phyloP scores from a whole-genome alignment of 2,797 vertebrate genomes.

The Lerista edwardsae region DNA sequence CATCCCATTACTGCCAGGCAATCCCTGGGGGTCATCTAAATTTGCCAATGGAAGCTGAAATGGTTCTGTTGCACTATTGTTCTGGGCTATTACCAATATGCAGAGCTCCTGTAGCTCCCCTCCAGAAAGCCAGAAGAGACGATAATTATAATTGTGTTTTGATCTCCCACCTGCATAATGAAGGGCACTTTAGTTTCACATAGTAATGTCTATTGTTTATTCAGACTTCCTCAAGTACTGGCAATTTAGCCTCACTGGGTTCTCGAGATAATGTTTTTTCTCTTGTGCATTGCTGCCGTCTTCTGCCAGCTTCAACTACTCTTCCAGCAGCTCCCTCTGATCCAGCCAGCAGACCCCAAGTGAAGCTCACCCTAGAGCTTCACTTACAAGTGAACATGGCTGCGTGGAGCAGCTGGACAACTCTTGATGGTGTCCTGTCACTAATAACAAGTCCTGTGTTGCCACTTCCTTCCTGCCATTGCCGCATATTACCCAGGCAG shows the following conservation, averaged over 20 bases:
- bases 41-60: conserved; percentile 11
- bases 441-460: not conserved
- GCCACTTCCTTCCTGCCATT: not conserved
- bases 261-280: not conserved
- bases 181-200: conserved; percentile 8
- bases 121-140: conserved; percentile 13
- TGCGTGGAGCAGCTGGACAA: no score
- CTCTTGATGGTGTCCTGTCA: no score
- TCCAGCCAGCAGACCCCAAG: not conserved
- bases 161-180: not conserved
- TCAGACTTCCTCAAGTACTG: not conserved
- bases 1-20: not conserved
- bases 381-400: not conserved
- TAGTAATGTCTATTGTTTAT: not conserved
- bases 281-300: not conserved
- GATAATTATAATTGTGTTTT: conserved; percentile 32
- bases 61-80: not conserved
- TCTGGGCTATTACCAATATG: not conserved
- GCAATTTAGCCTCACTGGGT: not conserved
- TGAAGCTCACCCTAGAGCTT: not conserved
- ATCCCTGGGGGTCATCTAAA: not conserved
- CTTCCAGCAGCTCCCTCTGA: not conserved
- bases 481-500: no score
- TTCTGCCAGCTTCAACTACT: not conserved
- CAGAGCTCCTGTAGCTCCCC: not conserved